Percentiles rank a stretch among this genome's conserved stretches.
Conservation (phyloP, 2,113 vertebrate genomes). For the Lucifuga dentata region DNA sequence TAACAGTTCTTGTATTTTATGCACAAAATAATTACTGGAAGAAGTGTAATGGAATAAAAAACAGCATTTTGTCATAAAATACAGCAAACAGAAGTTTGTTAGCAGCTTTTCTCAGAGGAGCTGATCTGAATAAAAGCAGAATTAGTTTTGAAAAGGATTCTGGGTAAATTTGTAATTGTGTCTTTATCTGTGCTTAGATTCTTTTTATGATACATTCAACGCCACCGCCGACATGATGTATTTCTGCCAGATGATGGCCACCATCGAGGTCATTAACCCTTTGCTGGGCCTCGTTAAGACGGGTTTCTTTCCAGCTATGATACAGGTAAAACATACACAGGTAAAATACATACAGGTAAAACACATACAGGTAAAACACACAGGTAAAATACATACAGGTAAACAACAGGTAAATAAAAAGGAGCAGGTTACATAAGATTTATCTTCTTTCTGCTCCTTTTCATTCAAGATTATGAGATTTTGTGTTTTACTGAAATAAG, state of each 20-base stretch:
- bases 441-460: too few species aligned
- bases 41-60: conserved; percentile 5
- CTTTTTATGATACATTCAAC: conserved; percentile 93
- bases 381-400: too few species aligned
- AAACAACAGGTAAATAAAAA: too few species aligned
- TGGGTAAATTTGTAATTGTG: conserved; percentile 33
- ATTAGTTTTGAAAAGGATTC: conserved; percentile 73
- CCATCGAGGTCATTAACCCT: conserved; percentile 90
- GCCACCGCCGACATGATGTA: conserved; percentile 92
- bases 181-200: conserved; percentile 79
- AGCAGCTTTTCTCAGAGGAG: conserved; percentile 32
- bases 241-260: conserved; percentile 92
- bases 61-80: background rate
- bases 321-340: too few species aligned
- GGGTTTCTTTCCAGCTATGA: conserved; percentile 85
- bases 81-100: conserved; percentile 17
- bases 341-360: too few species aligned
- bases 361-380: too few species aligned
- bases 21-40: background rate
- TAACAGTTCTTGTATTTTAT: conserved; percentile 8
- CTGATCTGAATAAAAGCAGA: conserved; percentile 60
- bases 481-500: too few species aligned
- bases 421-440: too few species aligned
- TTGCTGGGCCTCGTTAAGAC: conserved; percentile 88
- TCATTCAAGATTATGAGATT: too few species aligned